Conservation (phyloP, 2,113 vertebrate genomes). For the Lasiurus borealis region DNA sequence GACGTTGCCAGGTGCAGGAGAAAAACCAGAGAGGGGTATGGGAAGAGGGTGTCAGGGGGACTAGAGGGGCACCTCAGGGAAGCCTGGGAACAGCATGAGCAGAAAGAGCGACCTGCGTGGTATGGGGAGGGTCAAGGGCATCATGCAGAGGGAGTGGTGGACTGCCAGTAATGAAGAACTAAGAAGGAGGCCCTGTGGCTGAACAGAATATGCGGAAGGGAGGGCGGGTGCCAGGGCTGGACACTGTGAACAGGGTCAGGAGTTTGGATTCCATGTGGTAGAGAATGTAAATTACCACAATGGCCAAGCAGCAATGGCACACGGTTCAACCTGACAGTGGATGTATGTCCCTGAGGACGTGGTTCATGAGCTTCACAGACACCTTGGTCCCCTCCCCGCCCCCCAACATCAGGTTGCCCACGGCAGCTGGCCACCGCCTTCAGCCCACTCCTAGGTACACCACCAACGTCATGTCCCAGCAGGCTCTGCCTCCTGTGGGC, state of each 20-base stretch:
- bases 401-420: accelerated
- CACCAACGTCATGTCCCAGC: neutral
- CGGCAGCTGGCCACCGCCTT: neutral
- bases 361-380: neutral
- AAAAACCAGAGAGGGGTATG: accelerated
- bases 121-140: neutral
- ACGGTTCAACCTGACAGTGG: accelerated
- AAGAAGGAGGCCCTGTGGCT: neutral
- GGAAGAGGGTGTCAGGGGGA: neutral
- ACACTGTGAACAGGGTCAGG: accelerated
- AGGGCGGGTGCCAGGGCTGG: accelerated
- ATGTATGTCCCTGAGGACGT: accelerated
- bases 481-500: accelerated
- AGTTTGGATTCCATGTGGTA: neutral
- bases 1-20: accelerated
- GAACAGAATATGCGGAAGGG: accelerated
- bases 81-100: neutral
- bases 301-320: accelerated
- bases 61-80: neutral
- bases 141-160: neutral
- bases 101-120: accelerated
- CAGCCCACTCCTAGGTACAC: accelerated
- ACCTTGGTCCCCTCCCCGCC: accelerated
- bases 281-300: accelerated
- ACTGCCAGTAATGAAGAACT: accelerated